phyloP scores from a whole-genome alignment of 2,888 invertebrate genomes.

The Temnothorax ravouxi region DNA sequence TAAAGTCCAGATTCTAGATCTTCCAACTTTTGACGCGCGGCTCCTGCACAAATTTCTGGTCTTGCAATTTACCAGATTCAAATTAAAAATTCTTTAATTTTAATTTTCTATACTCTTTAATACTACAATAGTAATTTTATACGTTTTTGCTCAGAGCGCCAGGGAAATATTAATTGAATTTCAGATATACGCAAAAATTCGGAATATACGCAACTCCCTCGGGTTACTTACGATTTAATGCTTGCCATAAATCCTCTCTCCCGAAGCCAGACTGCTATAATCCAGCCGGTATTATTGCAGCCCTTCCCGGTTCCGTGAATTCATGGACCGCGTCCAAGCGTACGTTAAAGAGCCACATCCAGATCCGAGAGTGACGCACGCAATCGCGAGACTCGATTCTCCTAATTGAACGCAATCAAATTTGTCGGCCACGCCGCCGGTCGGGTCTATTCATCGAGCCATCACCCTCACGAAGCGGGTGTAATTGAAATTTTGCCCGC shows the following conservation, averaged over 20 bases:
- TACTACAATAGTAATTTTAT: neutral
- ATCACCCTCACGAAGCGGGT: neutral
- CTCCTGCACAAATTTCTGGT: neutral
- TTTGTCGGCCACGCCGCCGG: slow-evolving; percentile 36
- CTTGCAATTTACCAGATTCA: neutral
- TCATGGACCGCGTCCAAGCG: neutral
- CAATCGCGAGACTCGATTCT: slow-evolving; percentile 47
- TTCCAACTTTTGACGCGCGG: neutral
- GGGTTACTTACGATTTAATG: neutral
- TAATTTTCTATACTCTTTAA: neutral
- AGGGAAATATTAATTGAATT: neutral
- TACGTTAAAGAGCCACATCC: neutral
- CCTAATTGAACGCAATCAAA: slow-evolving; percentile 72
- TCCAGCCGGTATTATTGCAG: slow-evolving; percentile 10
- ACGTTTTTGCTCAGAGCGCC: neutral
- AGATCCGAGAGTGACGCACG: slow-evolving; percentile 20
- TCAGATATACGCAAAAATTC: neutral
- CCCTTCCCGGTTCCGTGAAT: slow-evolving; percentile 3
- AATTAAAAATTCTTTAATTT: neutral
- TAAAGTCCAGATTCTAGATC: neutral
- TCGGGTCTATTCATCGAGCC: slow-evolving; percentile 45
- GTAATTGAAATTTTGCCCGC: slow-evolving; percentile 21
- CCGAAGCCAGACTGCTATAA: neutral
- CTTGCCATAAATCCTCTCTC: slow-evolving; percentile 2
- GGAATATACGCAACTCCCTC: neutral